Base-by-base conservation (phyloP, 2,113 vertebrate species). In the Poeciliopsis turrubarensis region DNA sequence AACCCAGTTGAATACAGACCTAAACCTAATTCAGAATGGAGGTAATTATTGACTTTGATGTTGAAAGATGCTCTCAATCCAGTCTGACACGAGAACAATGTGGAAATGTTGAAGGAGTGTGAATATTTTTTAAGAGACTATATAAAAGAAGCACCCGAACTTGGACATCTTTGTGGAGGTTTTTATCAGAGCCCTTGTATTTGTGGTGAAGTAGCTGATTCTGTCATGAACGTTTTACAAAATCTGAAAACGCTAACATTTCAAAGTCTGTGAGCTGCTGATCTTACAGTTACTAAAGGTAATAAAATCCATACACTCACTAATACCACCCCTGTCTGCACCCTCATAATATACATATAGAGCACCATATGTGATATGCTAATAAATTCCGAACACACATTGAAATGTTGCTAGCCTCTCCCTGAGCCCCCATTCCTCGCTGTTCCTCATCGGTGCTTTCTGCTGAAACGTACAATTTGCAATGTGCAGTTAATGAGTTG, bases 401-500 rank as follows among this genome's bases (percentile, higher is more conserved):
- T 84, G 77, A 77, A 91, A 90, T 82, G 79, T 85, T 86, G 80
- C 73, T 34, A 47, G 84, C 79, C 78, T 83, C 75, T 81, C 80
- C 89, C 84, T 81, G 51, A 83, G 80, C 81, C 62, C 77, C 75
- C 64, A 44, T 83, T 90, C 22, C 90, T 88, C 39, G 61, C 78
- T 89, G 91, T 92, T 94, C 92, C 92, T 92, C 93, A 94, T 93
- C 92, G 92, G 81, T 90, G 90, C 89, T 87, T 94, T 94, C 90
- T 92, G 94, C 93, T 94, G 93, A 94, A 94, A 95, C 54, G 77
- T 90, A 92, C 90, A 62, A 92, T 94, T 94, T 93, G 93, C 91
- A 94, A 92, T 93, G 91, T 92, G 92, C 89, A 93, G 93, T 94
- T 94, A 95, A 94, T 95, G 92, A 95, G 92, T 93, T 94, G 92